These are phyloP conservation scores for Neoseiulus cucumeris DNA, from an alignment of 1,140 invertebrate species.

Conservation along the genomic window DNA sequence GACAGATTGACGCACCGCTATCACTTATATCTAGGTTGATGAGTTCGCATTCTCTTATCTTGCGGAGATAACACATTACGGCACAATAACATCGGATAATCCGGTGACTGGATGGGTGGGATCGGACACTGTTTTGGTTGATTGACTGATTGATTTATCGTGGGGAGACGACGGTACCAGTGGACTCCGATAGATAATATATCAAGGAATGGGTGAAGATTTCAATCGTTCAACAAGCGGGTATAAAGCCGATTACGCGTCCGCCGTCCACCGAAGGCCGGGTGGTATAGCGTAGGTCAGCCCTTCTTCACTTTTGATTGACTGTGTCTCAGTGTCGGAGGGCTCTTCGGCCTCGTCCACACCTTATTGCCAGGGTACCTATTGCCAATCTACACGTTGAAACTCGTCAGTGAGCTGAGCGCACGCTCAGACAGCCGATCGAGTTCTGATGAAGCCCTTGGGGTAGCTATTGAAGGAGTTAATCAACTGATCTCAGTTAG, in stretches of 20 bases:
- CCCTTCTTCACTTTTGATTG: not conserved
- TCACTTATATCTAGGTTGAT: not conserved
- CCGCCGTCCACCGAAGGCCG: not conserved
- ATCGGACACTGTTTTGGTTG: not conserved
- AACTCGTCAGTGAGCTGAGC: not conserved
- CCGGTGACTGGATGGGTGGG: not conserved
- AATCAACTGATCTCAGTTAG: not conserved
- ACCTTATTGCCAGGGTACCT: not conserved
- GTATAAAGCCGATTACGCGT: not conserved
- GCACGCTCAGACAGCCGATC: not conserved
- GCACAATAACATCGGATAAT: not conserved
- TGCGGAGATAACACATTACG: not conserved
- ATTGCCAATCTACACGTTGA: slow-evolving; percentile 9
- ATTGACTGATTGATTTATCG: not conserved
- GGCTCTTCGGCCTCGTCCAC: too few relatives aligned
- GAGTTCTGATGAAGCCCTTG: not conserved
- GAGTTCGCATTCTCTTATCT: not conserved
- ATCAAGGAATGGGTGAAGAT: not conserved
- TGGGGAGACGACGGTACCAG: not conserved
- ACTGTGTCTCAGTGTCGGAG: not conserved
- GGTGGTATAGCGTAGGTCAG: not conserved
- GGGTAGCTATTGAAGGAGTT: not conserved
- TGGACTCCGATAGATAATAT: not conserved
- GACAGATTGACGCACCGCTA: not conserved
- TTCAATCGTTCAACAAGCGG: too few relatives aligned